phyloP scores from a whole-genome alignment of 1,140 invertebrate species.

The Bombus difficillimus region DNA sequence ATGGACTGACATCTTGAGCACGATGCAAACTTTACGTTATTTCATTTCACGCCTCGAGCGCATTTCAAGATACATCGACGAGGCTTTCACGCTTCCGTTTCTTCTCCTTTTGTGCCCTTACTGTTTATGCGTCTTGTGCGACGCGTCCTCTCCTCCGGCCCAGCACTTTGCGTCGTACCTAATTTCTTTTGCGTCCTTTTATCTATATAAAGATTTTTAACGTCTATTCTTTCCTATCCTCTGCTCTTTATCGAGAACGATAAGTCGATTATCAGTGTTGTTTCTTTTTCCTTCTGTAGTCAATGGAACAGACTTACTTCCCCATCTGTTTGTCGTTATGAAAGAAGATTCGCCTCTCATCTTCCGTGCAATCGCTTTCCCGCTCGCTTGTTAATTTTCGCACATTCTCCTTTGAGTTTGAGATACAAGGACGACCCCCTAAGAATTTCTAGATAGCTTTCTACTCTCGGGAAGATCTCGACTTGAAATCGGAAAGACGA shows the following conservation, averaged over 20 bases:
- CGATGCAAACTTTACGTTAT: not conserved
- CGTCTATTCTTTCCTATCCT: not conserved
- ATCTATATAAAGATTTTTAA: slow-evolving; percentile 2
- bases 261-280: not conserved
- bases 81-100: not conserved
- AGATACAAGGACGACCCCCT: not conserved
- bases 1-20: not conserved
- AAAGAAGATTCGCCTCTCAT: not conserved
- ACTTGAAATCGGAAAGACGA: not conserved
- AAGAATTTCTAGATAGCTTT: not conserved
- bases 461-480: not conserved
- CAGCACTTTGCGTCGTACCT: not conserved
- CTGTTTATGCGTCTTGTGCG: too few relatives aligned
- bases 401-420: not conserved
- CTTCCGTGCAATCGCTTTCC: not conserved
- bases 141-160: too few relatives aligned
- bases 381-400: not conserved
- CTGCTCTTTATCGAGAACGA: too few relatives aligned
- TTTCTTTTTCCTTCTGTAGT: not conserved
- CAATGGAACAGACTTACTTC: not conserved
- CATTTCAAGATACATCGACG: not conserved
- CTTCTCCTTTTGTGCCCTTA: not conserved
- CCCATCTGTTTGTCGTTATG: not conserved
- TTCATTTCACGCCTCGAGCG: not conserved
- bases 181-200: not conserved